These are phyloP conservation scores for Leucoptera coffeella DNA, from an alignment of 2,888 invertebrate genomes.

Conservation along the genomic window DNA sequence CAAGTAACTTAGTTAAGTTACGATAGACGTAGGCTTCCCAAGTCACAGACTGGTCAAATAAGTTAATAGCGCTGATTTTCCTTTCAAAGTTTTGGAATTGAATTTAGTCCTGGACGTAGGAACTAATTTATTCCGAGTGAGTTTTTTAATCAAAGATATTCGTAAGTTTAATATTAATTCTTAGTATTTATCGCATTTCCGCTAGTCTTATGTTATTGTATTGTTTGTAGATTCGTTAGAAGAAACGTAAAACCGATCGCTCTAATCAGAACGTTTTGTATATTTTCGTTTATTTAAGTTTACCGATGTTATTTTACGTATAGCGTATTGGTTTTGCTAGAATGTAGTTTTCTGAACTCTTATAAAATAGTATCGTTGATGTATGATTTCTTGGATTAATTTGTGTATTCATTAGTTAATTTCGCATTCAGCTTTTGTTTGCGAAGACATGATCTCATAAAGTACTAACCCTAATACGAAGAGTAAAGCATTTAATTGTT, in stretches of 20 bases:
- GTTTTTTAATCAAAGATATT: conserved; percentile 49
- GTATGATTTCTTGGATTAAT: conserved; percentile 40
- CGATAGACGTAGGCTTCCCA: too few relatives aligned
- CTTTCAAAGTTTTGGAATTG: conserved; percentile 20
- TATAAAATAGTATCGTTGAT: conserved; percentile 29
- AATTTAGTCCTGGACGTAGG: conserved; percentile 30
- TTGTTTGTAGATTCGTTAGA: conserved; percentile 23
- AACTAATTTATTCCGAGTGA: conserved; percentile 29
- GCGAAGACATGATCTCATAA: conserved; percentile 49
- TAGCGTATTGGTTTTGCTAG: background rate
- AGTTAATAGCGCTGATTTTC: conserved; percentile 13
- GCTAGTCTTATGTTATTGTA: conserved; percentile 48
- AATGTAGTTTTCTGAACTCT: conserved; percentile 8
- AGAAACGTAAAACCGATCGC: too few relatives aligned
- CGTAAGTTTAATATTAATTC: conserved; percentile 43
- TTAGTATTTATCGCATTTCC: conserved; percentile 50
- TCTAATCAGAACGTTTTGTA: conserved; percentile 34
- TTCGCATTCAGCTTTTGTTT: conserved; percentile 30
- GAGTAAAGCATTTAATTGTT: conserved; percentile 19
- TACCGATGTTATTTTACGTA: conserved; percentile 16
- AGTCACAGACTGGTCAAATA: conserved; percentile 15
- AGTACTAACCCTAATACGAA: conserved; percentile 36
- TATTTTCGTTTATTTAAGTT: conserved; percentile 33
- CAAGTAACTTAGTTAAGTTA: conserved; percentile 9
- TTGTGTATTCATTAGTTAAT: conserved; percentile 42